Evolutionary conservation across 2,888 invertebrate genomes (phyloP).

Genomic region (Periphyllus acericola): DNA sequence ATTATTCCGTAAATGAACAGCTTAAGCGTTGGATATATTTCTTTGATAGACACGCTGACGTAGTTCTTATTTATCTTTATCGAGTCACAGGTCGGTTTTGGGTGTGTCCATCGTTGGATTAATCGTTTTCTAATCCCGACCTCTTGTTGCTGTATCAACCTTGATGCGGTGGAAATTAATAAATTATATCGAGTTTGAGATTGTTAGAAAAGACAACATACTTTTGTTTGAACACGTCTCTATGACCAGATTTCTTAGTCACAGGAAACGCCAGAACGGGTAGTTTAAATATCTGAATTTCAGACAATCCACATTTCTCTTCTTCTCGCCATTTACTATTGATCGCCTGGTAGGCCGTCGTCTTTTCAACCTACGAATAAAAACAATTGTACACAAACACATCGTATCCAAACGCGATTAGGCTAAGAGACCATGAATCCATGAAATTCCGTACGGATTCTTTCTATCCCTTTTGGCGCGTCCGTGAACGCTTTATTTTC

Average conservation of each 20-base stretch:
- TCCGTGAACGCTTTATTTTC: neutral
- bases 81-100: slow-evolving; percentile 70
- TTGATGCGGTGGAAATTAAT: neutral
- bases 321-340: slow-evolving; percentile 76
- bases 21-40: neutral
- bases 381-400: neutral
- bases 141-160: slow-evolving; percentile 73
- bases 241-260: slow-evolving; percentile 71
- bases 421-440: neutral
- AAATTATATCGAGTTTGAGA: neutral
- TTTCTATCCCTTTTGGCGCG: neutral
- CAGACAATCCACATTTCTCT: slow-evolving; percentile 77
- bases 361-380: slow-evolving; percentile 73
- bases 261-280: slow-evolving; percentile 72
- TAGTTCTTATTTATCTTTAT: slow-evolving; percentile 68
- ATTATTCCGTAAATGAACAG: neutral
- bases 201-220: slow-evolving; percentile 3
- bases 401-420: neutral
- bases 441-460: neutral
- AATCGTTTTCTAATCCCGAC: slow-evolving; percentile 71
- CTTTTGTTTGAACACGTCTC: slow-evolving; percentile 68
- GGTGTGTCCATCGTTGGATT: slow-evolving; percentile 71
- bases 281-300: slow-evolving; percentile 74
- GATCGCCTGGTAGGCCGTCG: slow-evolving; percentile 75
- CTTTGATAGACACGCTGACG: slow-evolving; percentile 67